Evolutionary conservation across 2,888 invertebrate species (phyloP).

Genomic region (Chalcis sispes): DNA sequence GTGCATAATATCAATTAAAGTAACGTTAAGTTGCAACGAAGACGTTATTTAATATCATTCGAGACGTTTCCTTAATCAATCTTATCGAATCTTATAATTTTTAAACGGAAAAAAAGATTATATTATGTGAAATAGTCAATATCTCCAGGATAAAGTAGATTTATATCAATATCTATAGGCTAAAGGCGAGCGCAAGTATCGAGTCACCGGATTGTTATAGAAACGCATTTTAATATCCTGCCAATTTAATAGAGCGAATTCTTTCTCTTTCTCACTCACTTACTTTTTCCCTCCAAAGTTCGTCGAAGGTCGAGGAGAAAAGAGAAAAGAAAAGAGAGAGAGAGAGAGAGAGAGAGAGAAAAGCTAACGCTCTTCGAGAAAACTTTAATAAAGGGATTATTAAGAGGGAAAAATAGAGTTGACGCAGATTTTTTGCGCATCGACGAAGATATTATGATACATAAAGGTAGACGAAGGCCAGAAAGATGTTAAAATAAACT

Average conservation of each 20-base stretch:
- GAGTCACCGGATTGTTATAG: conserved; percentile 34
- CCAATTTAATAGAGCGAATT: conserved; percentile 40
- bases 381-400: conserved; percentile 57
- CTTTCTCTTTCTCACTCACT: background rate
- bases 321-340: background rate
- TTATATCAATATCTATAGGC: background rate
- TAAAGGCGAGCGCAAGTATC: conserved; percentile 17
- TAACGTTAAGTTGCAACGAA: no score
- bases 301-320: background rate
- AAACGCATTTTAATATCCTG: conserved; percentile 55
- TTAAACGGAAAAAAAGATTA: background rate
- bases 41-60: no score
- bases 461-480: background rate
- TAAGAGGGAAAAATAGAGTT: conserved; percentile 48
- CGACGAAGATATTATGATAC: conserved; percentile 44
- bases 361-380: conserved; percentile 10
- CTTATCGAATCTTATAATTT: background rate
- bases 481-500: conserved; percentile 30
- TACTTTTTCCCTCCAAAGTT: background rate
- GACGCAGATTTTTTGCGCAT: conserved; percentile 31
- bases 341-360: background rate
- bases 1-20: no score
- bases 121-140: conserved; percentile 24
- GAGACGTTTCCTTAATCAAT: background rate
- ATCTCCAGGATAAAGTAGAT: background rate